A percentile compares a stretch with the other conserved stretches of the same genome.
phyloP scores from a whole-genome alignment of 2,888 invertebrate species.

The Calameuta pallipes region DNA sequence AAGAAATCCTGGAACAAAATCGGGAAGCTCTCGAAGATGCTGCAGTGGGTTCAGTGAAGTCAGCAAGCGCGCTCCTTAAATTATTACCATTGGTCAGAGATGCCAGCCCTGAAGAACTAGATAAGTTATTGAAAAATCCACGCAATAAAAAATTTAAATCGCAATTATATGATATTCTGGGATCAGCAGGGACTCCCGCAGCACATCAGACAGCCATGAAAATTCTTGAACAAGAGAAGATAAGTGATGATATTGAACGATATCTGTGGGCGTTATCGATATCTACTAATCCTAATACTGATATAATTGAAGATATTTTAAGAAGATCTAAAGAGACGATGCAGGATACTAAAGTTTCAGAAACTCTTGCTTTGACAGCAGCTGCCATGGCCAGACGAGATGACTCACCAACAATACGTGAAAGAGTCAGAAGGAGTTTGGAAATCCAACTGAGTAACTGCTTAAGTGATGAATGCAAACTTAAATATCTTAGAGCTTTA shows the following conservation, averaged over 20 bases:
- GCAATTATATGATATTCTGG: constrained; percentile 78
- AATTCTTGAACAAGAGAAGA: constrained; percentile 70
- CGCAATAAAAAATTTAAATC: constrained; percentile 72
- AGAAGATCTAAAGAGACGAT: constrained; percentile 66
- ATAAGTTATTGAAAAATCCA: constrained; percentile 70
- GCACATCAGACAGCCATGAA: constrained; percentile 78
- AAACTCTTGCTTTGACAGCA: constrained; percentile 76
- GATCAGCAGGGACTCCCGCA: constrained; percentile 76
- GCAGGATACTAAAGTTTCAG: constrained; percentile 72
- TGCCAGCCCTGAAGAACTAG: constrained; percentile 72
- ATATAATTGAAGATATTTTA: constrained; percentile 68
- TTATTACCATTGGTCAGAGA: constrained; percentile 73
- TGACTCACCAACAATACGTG: constrained; percentile 40
- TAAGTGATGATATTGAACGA: constrained; percentile 73
- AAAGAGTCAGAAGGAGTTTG: constrained; percentile 53
- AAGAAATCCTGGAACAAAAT: constrained; percentile 69
- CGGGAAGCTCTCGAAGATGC: constrained; percentile 69
- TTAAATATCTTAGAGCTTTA: constrained; percentile 75
- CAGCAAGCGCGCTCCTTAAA: constrained; percentile 75
- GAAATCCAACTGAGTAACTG: constrained; percentile 68
- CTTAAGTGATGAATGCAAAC: constrained; percentile 70
- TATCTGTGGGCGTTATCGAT: constrained; percentile 81
- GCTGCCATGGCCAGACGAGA: constrained; percentile 70
- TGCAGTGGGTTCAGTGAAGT: constrained; percentile 73
- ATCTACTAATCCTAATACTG: constrained; percentile 72